phyloP scores from a whole-genome alignment of 2,888 invertebrate genomes.

The Parnassius smintheus region DNA sequence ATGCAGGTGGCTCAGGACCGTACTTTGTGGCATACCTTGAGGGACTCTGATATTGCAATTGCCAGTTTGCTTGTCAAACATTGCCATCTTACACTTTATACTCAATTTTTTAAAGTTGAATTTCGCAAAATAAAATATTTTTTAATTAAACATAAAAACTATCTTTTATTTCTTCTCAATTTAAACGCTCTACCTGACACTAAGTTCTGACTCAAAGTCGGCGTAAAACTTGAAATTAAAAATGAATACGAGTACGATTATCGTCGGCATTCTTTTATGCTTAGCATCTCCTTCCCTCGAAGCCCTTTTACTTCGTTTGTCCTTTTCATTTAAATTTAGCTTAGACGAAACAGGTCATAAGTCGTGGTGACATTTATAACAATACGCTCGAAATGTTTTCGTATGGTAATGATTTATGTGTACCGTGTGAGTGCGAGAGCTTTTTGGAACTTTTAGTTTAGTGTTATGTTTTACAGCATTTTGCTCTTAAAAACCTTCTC shows the following conservation, averaged over 20 bases:
- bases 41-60: too few species aligned
- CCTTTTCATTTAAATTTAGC: slow-evolving; percentile 69
- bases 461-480: slow-evolving; percentile 55
- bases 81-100: too few species aligned
- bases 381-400: slow-evolving; percentile 78
- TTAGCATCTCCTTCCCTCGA: slow-evolving; percentile 49
- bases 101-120: too few species aligned
- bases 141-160: too few species aligned
- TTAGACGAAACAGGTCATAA: slow-evolving; percentile 78
- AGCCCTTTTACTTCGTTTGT: slow-evolving; percentile 47
- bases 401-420: slow-evolving; percentile 80
- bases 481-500: too few species aligned
- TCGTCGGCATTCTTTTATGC: slow-evolving; percentile 68
- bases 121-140: too few species aligned
- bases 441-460: slow-evolving; percentile 61
- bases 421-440: slow-evolving; percentile 56
- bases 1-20: too few species aligned
- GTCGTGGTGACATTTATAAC: slow-evolving; percentile 79
- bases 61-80: too few species aligned
- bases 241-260: slow-evolving; percentile 40
- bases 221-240: slow-evolving; percentile 29
- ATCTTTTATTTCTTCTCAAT: background rate
- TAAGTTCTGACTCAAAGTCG: slow-evolving; percentile 18
- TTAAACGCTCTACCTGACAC: slow-evolving; percentile 14
- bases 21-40: too few species aligned